Conservation (phyloP, 2,797 vertebrate genomes). For the Potorous gilbertii region DNA sequence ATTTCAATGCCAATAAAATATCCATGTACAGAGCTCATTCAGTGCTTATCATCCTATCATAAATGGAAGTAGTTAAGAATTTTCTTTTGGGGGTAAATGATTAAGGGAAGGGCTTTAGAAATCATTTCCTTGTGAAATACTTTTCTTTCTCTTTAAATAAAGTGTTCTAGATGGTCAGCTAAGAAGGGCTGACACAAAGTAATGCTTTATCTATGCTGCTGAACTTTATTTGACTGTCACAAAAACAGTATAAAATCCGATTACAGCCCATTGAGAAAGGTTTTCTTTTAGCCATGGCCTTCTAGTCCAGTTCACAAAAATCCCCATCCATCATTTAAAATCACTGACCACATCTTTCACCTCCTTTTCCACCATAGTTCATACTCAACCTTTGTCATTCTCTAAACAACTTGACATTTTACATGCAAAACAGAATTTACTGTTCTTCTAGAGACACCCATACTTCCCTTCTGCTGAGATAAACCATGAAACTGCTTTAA, state of each 20-base stretch:
- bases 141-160: constrained; percentile 72
- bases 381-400: constrained; percentile 78
- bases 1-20: constrained; percentile 68
- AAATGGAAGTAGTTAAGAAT: constrained; percentile 57
- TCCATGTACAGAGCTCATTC: constrained; percentile 65
- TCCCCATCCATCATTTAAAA: constrained; percentile 84
- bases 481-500: constrained; percentile 74
- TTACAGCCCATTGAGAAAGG: constrained; percentile 73
- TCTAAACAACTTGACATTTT: constrained; percentile 83
- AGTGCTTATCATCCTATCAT: constrained; percentile 58
- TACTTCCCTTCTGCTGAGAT: constrained; percentile 75
- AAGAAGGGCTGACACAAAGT: constrained; percentile 72
- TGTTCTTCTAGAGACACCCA: constrained; percentile 75
- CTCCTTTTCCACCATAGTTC: constrained; percentile 79
- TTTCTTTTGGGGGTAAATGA: constrained; percentile 70
- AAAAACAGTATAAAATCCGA: constrained; percentile 79
- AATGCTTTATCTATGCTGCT: constrained; percentile 73
- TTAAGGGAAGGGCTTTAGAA: constrained; percentile 70
- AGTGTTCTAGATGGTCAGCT: constrained; percentile 58
- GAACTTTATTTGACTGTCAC: constrained; percentile 83
- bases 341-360: constrained; percentile 80
- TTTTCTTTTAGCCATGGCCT: constrained; percentile 66
- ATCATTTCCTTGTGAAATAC: constrained; percentile 58
- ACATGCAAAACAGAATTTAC: constrained; percentile 85
- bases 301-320: constrained; percentile 80